Evolutionary conservation across 2,113 vertebrate species (phyloP).

Genomic region (Urocitellus parryii): DNA sequence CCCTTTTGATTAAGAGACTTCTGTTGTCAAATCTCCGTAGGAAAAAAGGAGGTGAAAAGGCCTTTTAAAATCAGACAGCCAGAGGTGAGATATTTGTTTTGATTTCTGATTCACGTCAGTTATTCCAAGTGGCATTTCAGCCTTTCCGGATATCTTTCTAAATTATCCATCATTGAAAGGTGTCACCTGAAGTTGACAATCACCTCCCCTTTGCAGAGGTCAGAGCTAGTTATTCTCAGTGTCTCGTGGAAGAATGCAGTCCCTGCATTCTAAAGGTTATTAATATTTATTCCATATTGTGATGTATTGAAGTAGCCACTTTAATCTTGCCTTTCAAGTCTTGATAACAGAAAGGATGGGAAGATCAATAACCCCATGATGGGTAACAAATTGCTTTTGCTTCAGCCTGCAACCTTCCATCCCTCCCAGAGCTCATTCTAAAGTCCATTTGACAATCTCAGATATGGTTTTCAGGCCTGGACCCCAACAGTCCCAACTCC

Average conservation of each 20-base stretch:
- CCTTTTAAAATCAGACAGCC: slow-evolving; percentile 33
- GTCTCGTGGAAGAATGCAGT: background rate
- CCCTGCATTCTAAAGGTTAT: slow-evolving; percentile 41
- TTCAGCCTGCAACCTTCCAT: slow-evolving; percentile 64
- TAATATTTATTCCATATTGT: slow-evolving; percentile 77
- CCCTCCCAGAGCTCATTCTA: slow-evolving; percentile 21
- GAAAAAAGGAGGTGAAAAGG: slow-evolving; percentile 8
- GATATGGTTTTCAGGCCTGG: background rate
- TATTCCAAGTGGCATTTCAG: slow-evolving; percentile 45
- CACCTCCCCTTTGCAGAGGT: slow-evolving; percentile 40
- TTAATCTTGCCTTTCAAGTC: slow-evolving; percentile 71
- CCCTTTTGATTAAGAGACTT: background rate
- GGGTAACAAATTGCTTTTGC: slow-evolving; percentile 84
- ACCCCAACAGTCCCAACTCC: background rate
- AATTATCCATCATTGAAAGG: slow-evolving; percentile 7
- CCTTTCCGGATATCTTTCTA: slow-evolving; percentile 13
- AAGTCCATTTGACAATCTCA: slow-evolving; percentile 38
- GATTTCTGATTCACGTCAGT: slow-evolving; percentile 56
- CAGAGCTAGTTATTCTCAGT: slow-evolving; percentile 27
- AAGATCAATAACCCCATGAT: slow-evolving; percentile 80
- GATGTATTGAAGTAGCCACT: slow-evolving; percentile 56
- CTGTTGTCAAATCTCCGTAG: background rate
- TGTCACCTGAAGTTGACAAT: slow-evolving; percentile 49
- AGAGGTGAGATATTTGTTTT: slow-evolving; percentile 41
- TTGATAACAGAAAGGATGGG: slow-evolving; percentile 75